Conservation (phyloP, 1,140 invertebrate genomes). For the Stratiolaelaps scimitus region DNA sequence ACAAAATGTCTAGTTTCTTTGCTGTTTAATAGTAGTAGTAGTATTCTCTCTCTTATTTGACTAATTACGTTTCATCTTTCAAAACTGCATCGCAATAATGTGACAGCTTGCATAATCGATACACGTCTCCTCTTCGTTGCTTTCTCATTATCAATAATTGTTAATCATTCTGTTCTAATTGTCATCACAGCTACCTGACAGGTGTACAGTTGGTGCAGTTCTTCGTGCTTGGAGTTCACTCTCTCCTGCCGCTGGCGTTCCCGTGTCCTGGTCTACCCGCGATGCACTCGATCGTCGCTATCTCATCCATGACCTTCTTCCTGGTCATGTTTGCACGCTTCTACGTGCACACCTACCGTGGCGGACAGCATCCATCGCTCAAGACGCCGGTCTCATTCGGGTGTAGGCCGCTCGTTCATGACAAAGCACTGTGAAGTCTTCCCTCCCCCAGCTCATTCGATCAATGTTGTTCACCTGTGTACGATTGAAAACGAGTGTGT, state of each 20-base stretch:
- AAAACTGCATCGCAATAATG: not conserved
- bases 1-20: too few species aligned
- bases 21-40: not conserved
- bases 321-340: slow-evolving; percentile 20
- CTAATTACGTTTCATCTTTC: not conserved
- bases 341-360: not conserved
- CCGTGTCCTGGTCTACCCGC: not conserved
- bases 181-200: slow-evolving; percentile 2
- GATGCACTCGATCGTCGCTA: not conserved
- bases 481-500: too few species aligned
- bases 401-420: too few species aligned
- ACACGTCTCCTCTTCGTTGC: not conserved
- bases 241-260: not conserved
- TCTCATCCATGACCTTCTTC: slow-evolving; percentile 11
- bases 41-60: slow-evolving; percentile 1
- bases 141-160: too few species aligned
- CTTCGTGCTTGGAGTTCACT: not conserved
- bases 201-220: slow-evolving; percentile 4
- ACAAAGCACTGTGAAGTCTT: too few species aligned
- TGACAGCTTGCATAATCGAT: not conserved
- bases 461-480: too few species aligned
- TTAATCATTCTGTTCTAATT: not conserved
- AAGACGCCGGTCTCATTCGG: too few species aligned
- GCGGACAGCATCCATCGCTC: too few species aligned
- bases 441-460: too few species aligned